Evolutionary conservation across 2,113 vertebrate species (phyloP), one percentile per base, ranked within the genome.

Genomic region (Callopanchax toddi): DNA sequence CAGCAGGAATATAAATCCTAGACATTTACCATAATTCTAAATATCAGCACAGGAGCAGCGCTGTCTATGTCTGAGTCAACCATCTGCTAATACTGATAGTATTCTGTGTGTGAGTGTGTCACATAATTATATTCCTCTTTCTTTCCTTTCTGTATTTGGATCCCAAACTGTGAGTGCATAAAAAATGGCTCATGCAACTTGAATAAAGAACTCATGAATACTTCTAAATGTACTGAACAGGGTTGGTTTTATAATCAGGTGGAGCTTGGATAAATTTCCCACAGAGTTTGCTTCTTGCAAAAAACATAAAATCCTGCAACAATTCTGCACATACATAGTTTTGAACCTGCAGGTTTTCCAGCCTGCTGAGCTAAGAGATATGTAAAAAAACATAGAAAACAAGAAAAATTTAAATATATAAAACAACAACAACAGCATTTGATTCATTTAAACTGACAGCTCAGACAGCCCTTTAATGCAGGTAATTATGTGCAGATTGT

Each of bases 271-370:
- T 32, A 32, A 1, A 8, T 32, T 32, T 32, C 10, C 26, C 4
- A 29, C 26, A 29, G 26, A 29, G 26, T 6, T 32, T 3, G 29
- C 6, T 32, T 32, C 29, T 32, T 32, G 26, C 26, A 29, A n/a
- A n/a, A n/a, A n/a, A n/a, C n/a, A n/a, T n/a, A n/a, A n/a, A n/a
- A n/a, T n/a, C n/a, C n/a, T n/a, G n/a, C n/a, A n/a, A n/a, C 22
- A 10, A 73, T 46, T 52, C 75, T 73, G 81, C 79, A 29, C n/a
- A n/a, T n/a, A n/a, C n/a, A n/a, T n/a, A n/a, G n/a, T 63, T 58
- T 53, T 23, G 25, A 37, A 43, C 71, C 71, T 62, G 53, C 55
- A 76, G 53, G 45, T 43, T 72, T 76, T 74, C 48, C 62, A 67
- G 71, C 57, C 60, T 58, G 10, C 20, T 76, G 68, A 72, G 62